phyloP scores from a whole-genome alignment of 2,113 vertebrate species.

The Hippoglossus stenolepis region DNA sequence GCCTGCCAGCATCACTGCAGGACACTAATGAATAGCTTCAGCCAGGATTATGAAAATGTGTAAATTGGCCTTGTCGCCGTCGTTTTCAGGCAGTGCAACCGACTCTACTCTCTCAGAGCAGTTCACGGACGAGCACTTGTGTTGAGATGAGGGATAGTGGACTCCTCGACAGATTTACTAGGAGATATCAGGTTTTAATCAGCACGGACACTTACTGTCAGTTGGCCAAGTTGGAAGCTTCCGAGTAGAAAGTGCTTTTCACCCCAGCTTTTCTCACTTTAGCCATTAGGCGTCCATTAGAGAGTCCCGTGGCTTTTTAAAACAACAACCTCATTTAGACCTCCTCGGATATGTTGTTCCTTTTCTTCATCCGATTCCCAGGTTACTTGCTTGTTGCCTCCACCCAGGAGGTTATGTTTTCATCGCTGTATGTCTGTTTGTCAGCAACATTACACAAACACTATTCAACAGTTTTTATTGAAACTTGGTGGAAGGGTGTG shows the following conservation, averaged over 20 bases:
- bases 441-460: too few relatives aligned
- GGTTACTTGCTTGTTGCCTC: neutral
- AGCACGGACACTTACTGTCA: neutral
- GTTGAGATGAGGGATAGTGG: neutral
- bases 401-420: neutral
- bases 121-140: slow-evolving; percentile 12
- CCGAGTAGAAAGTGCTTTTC: neutral
- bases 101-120: neutral
- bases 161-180: neutral
- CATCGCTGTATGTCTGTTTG: too few relatives aligned
- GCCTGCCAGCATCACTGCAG: slow-evolving; percentile 46
- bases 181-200: neutral
- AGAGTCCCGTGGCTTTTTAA: neutral
- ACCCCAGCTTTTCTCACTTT: neutral
- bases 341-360: neutral
- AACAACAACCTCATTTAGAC: neutral
- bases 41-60: slow-evolving; percentile 49
- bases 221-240: neutral
- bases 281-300: neutral
- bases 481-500: too few relatives aligned
- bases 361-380: neutral
- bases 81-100: neutral
- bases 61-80: slow-evolving; percentile 25
- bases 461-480: too few relatives aligned
- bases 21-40: slow-evolving; percentile 59